Conservation (phyloP, 2,797 vertebrate species). For the Sibirionetta formosa region DNA sequence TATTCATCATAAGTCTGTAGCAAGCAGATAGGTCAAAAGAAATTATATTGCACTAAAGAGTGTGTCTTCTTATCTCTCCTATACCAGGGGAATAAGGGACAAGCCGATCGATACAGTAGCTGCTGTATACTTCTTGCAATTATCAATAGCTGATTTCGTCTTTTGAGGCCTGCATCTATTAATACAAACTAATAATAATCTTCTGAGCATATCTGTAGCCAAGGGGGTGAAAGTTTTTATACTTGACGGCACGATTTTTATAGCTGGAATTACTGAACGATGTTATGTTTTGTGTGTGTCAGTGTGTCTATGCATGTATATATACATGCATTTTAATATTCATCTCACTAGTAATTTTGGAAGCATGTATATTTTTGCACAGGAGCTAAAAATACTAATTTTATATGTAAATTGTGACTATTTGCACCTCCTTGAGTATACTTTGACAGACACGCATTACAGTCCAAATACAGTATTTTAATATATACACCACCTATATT, state of each 20-base stretch:
- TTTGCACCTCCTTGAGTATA: background rate
- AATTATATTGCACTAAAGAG: constrained; percentile 99
- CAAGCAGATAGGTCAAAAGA: constrained; percentile 99
- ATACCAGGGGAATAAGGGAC: constrained; percentile 98
- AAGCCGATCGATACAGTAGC: constrained; percentile 98
- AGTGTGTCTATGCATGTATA: too few relatives aligned
- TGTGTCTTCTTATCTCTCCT: constrained; percentile 99
- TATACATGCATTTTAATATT: background rate
- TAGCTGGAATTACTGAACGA: background rate
- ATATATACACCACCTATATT: background rate
- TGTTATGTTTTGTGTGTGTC: background rate
- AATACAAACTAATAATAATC: constrained; percentile 97
- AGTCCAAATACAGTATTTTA: background rate
- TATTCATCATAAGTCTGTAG: constrained; percentile 99
- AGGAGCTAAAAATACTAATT: background rate
- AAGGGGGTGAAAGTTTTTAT: constrained; percentile 69
- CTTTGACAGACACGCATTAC: background rate
- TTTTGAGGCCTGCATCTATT: constrained; percentile 97
- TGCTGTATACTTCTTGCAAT: constrained; percentile 97
- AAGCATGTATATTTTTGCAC: background rate
- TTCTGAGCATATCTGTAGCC: constrained; percentile 84
- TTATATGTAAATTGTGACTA: background rate
- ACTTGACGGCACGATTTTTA: constrained; percentile 36
- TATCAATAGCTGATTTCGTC: constrained; percentile 99
- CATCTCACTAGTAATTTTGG: background rate